phyloP scores from a whole-genome alignment of 2,113 vertebrate genomes.

The Hippolais icterina region DNA sequence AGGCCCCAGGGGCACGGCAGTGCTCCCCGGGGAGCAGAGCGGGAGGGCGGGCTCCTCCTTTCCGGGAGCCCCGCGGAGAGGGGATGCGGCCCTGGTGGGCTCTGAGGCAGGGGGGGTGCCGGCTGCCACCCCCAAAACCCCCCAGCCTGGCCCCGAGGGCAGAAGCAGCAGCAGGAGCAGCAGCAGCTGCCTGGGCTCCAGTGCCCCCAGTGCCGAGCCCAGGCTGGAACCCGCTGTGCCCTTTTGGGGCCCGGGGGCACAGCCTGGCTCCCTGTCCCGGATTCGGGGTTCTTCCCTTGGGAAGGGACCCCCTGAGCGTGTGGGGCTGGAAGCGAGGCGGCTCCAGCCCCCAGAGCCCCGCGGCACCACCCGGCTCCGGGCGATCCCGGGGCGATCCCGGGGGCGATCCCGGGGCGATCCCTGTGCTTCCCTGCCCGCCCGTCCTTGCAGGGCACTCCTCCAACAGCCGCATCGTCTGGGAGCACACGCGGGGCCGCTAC shows the following conservation, averaged over 20 bases:
- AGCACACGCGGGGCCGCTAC: slow-evolving; percentile 91
- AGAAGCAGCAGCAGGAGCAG: neutral
- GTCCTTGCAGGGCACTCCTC: slow-evolving; percentile 75
- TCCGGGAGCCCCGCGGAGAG: neutral
- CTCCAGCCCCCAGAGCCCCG: neutral
- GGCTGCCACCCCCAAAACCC: neutral
- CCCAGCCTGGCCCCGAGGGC: neutral
- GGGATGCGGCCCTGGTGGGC: neutral
- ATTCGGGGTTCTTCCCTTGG: neutral
- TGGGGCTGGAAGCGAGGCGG: neutral
- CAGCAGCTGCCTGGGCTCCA: neutral
- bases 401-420: neutral
- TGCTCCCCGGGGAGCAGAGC: neutral
- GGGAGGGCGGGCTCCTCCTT: neutral
- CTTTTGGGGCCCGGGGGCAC: rapidly evolving
- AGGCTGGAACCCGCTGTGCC: neutral
- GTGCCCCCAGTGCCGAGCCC: neutral
- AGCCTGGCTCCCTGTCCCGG: neutral
- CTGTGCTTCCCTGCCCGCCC: slow-evolving; percentile 23
- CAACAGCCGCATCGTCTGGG: slow-evolving; percentile 89
- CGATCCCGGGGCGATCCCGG: neutral
- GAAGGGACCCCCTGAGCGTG: neutral
- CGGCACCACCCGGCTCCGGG: neutral
- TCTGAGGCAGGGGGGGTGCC: neutral
- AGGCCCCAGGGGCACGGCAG: neutral